Evolutionary conservation across 2,888 invertebrate genomes (phyloP).

Genomic region (Stenotaenia linearis): DNA sequence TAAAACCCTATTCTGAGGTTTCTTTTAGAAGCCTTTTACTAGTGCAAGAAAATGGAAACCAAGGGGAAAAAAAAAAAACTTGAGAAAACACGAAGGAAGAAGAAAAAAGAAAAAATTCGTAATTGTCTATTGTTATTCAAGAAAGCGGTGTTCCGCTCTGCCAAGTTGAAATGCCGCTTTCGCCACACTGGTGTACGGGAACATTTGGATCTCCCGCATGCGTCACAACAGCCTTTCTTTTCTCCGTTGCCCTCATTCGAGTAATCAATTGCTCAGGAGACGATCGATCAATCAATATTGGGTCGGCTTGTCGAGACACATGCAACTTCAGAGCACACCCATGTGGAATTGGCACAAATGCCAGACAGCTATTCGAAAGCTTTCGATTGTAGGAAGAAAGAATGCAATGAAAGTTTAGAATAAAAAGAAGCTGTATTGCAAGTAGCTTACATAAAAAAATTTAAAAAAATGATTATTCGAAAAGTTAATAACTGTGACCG

Average conservation of each 20-base stretch:
- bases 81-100: background rate
- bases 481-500: too few relatives aligned
- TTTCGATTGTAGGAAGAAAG: background rate
- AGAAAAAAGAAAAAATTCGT: background rate
- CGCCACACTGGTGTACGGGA: constrained; percentile 24
- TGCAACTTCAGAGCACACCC: constrained; percentile 17
- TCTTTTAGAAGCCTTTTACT: constrained; percentile 9
- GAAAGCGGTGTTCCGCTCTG: constrained; percentile 24
- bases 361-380: constrained; percentile 12
- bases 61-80: background rate
- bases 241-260: constrained; percentile 20
- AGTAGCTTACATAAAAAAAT: too few relatives aligned
- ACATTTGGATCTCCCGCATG: constrained; percentile 16
- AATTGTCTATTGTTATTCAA: constrained; percentile 26
- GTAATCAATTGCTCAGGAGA: constrained; percentile 23
- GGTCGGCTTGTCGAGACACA: constrained; percentile 26
- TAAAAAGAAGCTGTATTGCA: background rate
- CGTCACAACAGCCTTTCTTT: constrained; percentile 10
- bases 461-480: too few relatives aligned
- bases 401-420: constrained; percentile 1
- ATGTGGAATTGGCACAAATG: constrained; percentile 24
- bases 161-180: constrained; percentile 26
- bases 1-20: constrained; percentile 4
- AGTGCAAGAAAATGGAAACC: background rate
- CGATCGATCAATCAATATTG: constrained; percentile 26